phyloP scores from a whole-genome alignment of 2,113 vertebrate species.

The Scomber colias region DNA sequence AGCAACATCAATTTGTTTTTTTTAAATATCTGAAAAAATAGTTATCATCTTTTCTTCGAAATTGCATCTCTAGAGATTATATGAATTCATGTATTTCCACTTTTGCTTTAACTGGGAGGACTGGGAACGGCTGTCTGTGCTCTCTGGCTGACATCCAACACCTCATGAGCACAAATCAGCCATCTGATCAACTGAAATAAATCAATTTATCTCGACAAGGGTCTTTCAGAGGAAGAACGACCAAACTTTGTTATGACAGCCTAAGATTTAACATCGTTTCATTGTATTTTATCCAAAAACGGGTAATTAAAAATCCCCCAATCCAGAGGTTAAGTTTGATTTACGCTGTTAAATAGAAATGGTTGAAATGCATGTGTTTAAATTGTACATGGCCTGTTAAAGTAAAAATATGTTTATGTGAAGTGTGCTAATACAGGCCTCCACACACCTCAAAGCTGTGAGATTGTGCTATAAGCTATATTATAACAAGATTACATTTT shows the following conservation, averaged over 20 bases:
- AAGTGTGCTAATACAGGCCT: conserved; percentile 1
- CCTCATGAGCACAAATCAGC: conserved; percentile 65
- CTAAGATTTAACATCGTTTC: too few relatives aligned
- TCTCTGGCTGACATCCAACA: conserved; percentile 69
- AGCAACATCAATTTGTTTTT: neutral
- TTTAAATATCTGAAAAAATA: neutral
- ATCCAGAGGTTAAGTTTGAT: too few relatives aligned
- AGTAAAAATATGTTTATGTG: too few relatives aligned
- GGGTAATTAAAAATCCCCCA: too few relatives aligned
- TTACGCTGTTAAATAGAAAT: neutral
- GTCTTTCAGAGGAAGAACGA: neutral
- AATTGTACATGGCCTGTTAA: too few relatives aligned
- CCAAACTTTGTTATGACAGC: neutral
- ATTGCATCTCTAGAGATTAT: conserved; percentile 23
- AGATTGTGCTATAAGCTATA: neutral
- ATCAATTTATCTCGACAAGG: conserved; percentile 27
- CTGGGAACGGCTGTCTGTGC: conserved; percentile 55
- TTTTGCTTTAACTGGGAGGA: conserved; percentile 39
- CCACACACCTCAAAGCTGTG: neutral
- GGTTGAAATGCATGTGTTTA: neutral
- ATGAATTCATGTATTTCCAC: neutral
- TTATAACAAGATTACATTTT: conserved; percentile 4
- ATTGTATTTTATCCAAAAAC: too few relatives aligned
- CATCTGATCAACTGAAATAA: conserved; percentile 67
- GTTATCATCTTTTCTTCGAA: conserved; percentile 6